Percentiles rank a stretch among this genome's conserved stretches.
Conservation (phyloP, 2,113 vertebrate species). For the Deroptyus accipitrinus region DNA sequence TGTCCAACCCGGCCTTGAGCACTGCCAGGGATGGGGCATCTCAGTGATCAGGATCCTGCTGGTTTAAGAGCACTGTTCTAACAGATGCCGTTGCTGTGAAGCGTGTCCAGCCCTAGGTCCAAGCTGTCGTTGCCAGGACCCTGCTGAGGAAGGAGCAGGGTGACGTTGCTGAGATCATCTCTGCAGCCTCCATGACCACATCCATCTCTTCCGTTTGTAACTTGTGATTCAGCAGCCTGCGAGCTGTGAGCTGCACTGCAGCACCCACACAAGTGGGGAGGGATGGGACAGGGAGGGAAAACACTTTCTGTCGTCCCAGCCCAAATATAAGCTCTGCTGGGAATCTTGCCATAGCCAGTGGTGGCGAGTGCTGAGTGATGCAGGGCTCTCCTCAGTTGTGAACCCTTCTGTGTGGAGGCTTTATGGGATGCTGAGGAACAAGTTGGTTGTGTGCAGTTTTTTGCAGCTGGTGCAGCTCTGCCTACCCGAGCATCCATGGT, state of each 20-base stretch:
- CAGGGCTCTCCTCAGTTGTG: background rate
- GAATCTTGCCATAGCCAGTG: rapidly evolving
- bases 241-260: background rate
- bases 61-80: background rate
- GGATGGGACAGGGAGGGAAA: background rate
- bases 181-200: background rate
- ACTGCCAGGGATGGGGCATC: background rate
- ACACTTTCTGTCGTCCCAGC: background rate
- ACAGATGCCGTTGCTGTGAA: background rate
- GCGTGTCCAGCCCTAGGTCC: background rate
- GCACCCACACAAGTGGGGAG: background rate
- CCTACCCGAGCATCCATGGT: background rate
- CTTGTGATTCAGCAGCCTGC: background rate
- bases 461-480: background rate
- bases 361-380: rapidly evolving
- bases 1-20: background rate
- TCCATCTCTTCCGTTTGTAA: background rate
- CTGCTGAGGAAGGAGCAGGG: background rate
- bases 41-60: background rate
- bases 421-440: background rate
- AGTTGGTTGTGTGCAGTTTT: background rate
- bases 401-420: background rate
- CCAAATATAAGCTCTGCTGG: background rate
- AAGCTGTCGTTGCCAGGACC: background rate
- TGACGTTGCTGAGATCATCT: background rate